Base-by-base conservation (phyloP, 1,140 invertebrate species). In the Cotesia typhae region DNA sequence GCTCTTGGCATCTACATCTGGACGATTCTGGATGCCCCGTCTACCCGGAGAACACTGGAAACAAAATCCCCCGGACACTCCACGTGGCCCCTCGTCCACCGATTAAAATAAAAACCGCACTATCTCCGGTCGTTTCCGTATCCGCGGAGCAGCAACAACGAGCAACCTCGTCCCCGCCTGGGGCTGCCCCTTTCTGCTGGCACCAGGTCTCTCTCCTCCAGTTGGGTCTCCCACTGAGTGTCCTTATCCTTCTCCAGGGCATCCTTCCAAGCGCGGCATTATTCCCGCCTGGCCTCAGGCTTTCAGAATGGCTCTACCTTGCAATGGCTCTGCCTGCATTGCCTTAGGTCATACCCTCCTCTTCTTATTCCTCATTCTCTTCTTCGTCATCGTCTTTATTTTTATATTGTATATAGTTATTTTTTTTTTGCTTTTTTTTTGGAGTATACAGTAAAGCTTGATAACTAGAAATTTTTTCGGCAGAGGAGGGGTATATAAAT, bases 61-160 rank as follows among this genome's bases (percentile, higher is more conserved):
- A 57, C 67, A 67, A 67, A 64, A 70, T 70, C 67, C 63, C 71
- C 65, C 63, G n/a, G 47, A 51, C 67, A 41, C 38, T 41, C 72
- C 79, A 17, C 66, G 52, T 69, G 67, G 5, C 66, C 38, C 66
- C 68, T 20, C 67, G n/a, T 35, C 55, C 52, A 17, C 67, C 71
- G 52, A 64, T 73, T 74, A 72, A 28, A 28, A 28, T 28, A 38
- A 69, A 64, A 68, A 60, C 53, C 63, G 64, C 70, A 67, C 80
- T 82, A 82, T 82, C 80, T 81, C 72, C 74, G 76, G 75, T 79
- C 79, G 80, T 82, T 81, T 82, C 78, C 80, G 80, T 17, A 17
- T 74, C 79, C 80, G 80, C 73, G 77, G 78, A 82, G 77, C 79
- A 47, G 10, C 41, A 9, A 47, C 41, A 10, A 47, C 41, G 72